phyloP scores from a whole-genome alignment of 2,888 invertebrate species.

The Cosmia trapezina region DNA sequence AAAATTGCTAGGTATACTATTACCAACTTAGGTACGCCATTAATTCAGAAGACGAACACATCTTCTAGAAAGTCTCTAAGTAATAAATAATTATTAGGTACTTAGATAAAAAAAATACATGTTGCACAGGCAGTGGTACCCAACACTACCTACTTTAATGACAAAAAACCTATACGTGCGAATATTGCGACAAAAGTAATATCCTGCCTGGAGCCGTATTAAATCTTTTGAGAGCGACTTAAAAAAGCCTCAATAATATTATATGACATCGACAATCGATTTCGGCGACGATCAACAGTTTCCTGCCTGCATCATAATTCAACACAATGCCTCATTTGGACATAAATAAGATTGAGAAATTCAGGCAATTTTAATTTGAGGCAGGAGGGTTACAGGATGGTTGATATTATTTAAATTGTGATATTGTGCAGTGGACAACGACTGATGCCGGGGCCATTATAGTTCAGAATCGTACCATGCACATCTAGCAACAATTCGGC shows the following conservation, averaged over 20 bases:
- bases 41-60: background rate
- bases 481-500: too few relatives aligned
- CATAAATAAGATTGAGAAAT: slow-evolving; percentile 44
- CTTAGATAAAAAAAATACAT: background rate
- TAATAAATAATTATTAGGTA: too few relatives aligned
- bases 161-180: slow-evolving; percentile 13
- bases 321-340: slow-evolving; percentile 51
- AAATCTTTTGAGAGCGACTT: slow-evolving; percentile 34
- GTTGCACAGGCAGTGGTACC: background rate
- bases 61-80: background rate
- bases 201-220: slow-evolving; percentile 26
- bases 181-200: slow-evolving; percentile 29
- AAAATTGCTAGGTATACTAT: background rate
- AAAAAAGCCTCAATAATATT: slow-evolving; percentile 45
- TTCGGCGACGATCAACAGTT: slow-evolving; percentile 40
- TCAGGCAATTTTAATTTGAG: slow-evolving; percentile 11
- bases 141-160: background rate
- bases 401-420: background rate
- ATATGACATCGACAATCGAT: slow-evolving; percentile 43
- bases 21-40: background rate
- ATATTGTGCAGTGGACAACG: background rate
- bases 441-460: background rate
- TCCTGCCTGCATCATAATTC: slow-evolving; percentile 49
- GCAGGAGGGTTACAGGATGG: background rate
- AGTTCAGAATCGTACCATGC: too few relatives aligned